Conservation (phyloP, 2,113 vertebrate species). For the Salvelinus alpinus region DNA sequence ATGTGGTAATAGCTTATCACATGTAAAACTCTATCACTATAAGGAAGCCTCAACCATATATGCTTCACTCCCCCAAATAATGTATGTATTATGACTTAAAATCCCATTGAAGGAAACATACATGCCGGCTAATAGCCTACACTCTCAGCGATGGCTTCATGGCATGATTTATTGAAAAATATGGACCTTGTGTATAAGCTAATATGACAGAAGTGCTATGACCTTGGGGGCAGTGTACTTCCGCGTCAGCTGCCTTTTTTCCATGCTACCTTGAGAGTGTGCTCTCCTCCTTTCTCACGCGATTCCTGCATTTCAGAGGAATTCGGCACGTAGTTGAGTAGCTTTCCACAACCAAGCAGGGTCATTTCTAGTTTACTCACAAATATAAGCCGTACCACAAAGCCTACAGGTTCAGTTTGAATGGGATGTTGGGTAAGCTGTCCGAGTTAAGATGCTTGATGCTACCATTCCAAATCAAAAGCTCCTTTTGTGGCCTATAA, state of each 20-base stretch:
- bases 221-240: constrained; percentile 54
- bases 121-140: background rate
- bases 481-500: too few relatives aligned
- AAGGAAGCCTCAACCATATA: too few relatives aligned
- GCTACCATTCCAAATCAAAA: background rate
- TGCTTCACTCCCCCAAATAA: too few relatives aligned
- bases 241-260: constrained; percentile 37
- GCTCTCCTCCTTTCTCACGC: constrained; percentile 60
- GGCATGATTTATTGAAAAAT: constrained; percentile 68
- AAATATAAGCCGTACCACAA: background rate
- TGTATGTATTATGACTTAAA: too few relatives aligned
- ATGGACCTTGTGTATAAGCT: constrained; percentile 56
- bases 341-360: constrained; percentile 15
- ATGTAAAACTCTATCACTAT: too few relatives aligned
- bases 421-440: background rate
- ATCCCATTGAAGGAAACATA: background rate
- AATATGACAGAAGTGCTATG: constrained; percentile 69
- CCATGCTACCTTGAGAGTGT: constrained; percentile 39
- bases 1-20: too few relatives aligned
- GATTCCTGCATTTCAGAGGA: constrained; percentile 32
- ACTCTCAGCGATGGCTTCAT: constrained; percentile 40
- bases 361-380: constrained; percentile 5
- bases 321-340: background rate
- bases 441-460: background rate
- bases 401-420: constrained; percentile 1